A percentile compares a stretch with the other conserved stretches of the same genome.
These are phyloP conservation scores for Thysanoteuthis rhombus DNA, from an alignment of 2,888 invertebrate species.

Conservation along the genomic window DNA sequence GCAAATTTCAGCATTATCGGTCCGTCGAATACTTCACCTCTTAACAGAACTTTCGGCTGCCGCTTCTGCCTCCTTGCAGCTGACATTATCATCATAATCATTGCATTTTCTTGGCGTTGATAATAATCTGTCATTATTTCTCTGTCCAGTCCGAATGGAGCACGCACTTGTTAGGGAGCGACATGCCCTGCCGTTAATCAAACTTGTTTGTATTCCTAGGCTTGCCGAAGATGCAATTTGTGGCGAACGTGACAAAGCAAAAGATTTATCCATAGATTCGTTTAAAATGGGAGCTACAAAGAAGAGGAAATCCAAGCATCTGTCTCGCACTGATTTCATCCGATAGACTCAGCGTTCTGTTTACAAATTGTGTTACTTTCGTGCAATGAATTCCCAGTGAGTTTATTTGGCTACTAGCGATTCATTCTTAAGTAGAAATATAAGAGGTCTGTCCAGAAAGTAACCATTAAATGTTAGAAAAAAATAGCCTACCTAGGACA, in stretches of 20 bases:
- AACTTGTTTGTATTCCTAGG: not conserved
- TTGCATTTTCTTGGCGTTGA: not conserved
- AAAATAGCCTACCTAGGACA: too few relatives aligned
- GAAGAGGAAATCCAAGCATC: not conserved
- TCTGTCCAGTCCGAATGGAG: not conserved
- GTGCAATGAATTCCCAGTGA: not conserved
- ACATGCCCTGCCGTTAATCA: not conserved
- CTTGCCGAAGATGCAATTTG: not conserved
- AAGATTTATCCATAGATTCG: not conserved
- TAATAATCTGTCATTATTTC: not conserved
- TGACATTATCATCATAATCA: not conserved
- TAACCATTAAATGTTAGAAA: too few relatives aligned
- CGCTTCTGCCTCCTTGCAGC: fast-evolving
- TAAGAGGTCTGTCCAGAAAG: too few relatives aligned
- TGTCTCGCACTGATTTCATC: fast-evolving
- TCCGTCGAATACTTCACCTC: too few relatives aligned
- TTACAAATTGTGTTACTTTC: not conserved
- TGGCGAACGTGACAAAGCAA: not conserved
- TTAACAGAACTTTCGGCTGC: not conserved
- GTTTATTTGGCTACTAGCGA: not conserved
- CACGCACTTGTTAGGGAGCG: not conserved
- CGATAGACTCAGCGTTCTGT: not conserved
- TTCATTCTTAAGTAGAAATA: not conserved
- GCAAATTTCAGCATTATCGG: too few relatives aligned
- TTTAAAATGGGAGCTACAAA: not conserved